Percentiles rank a stretch among this genome's conserved stretches.
These are phyloP conservation scores for Pelvicachromis taeniatus DNA, from an alignment of 2,113 vertebrate species.

Conservation along the genomic window DNA sequence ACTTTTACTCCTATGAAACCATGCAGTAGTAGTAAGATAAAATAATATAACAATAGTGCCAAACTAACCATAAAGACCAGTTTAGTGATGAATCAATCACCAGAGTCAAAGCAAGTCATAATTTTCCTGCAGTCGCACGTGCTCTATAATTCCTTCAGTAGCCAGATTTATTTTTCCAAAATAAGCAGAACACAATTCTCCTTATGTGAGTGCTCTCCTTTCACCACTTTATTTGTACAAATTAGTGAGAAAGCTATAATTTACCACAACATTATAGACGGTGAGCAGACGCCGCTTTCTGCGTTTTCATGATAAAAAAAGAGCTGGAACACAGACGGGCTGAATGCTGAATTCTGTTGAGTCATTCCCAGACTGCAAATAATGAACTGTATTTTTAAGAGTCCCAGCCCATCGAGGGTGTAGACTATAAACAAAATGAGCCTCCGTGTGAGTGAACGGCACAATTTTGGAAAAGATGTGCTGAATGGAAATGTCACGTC, in stretches of 20 bases:
- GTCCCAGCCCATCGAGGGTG: conserved; percentile 48
- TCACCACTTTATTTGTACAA: conserved; percentile 46
- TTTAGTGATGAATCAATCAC: conserved; percentile 16
- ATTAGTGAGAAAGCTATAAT: conserved; percentile 48
- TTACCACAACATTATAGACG: conserved; percentile 14
- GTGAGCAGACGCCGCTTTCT: conserved; percentile 1
- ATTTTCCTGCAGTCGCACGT: conserved; percentile 9
- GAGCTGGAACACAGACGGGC: conserved; percentile 12
- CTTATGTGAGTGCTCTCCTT: not conserved
- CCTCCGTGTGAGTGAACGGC: conserved; percentile 22
- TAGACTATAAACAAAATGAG: conserved; percentile 53
- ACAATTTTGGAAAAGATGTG: conserved; percentile 19
- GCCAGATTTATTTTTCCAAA: conserved; percentile 43
- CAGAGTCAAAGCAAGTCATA: not conserved
- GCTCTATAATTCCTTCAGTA: conserved; percentile 10
- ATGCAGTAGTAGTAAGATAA: not conserved
- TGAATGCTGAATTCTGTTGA: conserved; percentile 25
- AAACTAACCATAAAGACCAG: not conserved
- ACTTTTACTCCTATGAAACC: not conserved
- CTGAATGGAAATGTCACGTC: conserved; percentile 46
- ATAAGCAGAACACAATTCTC: conserved; percentile 32
- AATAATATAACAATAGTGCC: not conserved
- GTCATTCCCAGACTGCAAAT: conserved; percentile 57
- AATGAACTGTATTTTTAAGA: conserved; percentile 56
- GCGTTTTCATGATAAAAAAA: conserved; percentile 47